These are phyloP conservation scores for Tapera naevia DNA, from an alignment of 2,797 vertebrate genomes.

Conservation along the genomic window DNA sequence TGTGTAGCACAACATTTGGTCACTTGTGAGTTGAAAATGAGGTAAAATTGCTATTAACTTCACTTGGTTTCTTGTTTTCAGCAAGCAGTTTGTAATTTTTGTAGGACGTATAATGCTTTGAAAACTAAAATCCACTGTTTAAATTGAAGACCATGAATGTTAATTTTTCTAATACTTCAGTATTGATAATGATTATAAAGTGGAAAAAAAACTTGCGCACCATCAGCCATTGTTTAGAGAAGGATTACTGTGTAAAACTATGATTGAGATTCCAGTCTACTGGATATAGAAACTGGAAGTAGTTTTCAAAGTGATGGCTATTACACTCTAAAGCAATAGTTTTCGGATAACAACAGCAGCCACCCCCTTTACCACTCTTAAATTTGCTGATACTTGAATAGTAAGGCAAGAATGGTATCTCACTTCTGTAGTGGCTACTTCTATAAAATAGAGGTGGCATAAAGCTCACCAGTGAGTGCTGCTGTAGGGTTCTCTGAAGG, in stretches of 20 bases:
- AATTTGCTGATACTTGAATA: neutral
- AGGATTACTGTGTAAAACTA: neutral
- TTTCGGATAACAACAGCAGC: neutral
- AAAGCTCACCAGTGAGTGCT: neutral
- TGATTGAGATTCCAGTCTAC: neutral
- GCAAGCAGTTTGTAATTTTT: neutral
- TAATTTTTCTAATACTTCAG: neutral
- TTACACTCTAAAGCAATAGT: neutral
- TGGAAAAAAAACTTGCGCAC: neutral
- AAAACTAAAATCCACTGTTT: neutral
- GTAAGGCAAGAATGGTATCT: neutral
- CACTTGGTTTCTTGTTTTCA: neutral
- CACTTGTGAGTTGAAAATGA: fast-evolving
- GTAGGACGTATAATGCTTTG: neutral
- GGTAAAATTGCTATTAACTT: neutral
- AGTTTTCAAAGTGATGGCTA: neutral
- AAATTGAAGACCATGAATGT: neutral
- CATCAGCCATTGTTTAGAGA: neutral
- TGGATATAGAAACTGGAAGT: neutral
- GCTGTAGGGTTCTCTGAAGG: neutral
- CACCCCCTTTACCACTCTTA: neutral
- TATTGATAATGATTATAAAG: neutral
- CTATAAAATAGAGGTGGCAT: neutral
- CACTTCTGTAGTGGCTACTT: neutral
- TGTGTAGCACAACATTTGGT: neutral